Conservation (phyloP, 2,797 vertebrate genomes). For the Enteromius unitaeniatus region DNA sequence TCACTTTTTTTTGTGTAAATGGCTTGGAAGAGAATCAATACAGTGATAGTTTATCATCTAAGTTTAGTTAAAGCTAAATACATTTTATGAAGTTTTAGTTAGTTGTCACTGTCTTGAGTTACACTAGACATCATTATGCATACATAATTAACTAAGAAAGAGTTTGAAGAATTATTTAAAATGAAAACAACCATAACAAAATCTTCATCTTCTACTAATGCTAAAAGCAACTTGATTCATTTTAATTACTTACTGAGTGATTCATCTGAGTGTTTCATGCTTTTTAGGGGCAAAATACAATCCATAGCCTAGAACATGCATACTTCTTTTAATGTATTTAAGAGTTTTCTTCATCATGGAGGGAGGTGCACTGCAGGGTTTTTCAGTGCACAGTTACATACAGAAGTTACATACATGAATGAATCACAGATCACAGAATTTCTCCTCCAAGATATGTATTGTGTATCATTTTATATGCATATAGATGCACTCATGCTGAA, state of each 20-base stretch:
- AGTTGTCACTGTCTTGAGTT: background rate
- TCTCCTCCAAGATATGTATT: background rate
- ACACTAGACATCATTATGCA: background rate
- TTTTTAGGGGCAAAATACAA: background rate
- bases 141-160: background rate
- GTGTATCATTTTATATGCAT: constrained; percentile 18
- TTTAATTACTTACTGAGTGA: background rate
- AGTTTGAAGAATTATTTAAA: background rate
- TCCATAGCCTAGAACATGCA: background rate
- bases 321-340: background rate
- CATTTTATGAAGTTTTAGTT: background rate
- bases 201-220: background rate
- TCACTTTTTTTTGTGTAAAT: background rate
- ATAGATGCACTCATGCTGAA: constrained; percentile 7
- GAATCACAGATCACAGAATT: background rate
- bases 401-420: constrained; percentile 18
- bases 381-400: background rate
- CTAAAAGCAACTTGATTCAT: background rate
- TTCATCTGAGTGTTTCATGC: background rate
- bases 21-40: too few species aligned
- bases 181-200: background rate
- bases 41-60: too few species aligned
- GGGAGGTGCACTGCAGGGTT: background rate
- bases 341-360: background rate
- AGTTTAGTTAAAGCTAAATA: background rate